Base-by-base conservation (phyloP, 2,888 invertebrate species). In the Anarsia innoxiella region DNA sequence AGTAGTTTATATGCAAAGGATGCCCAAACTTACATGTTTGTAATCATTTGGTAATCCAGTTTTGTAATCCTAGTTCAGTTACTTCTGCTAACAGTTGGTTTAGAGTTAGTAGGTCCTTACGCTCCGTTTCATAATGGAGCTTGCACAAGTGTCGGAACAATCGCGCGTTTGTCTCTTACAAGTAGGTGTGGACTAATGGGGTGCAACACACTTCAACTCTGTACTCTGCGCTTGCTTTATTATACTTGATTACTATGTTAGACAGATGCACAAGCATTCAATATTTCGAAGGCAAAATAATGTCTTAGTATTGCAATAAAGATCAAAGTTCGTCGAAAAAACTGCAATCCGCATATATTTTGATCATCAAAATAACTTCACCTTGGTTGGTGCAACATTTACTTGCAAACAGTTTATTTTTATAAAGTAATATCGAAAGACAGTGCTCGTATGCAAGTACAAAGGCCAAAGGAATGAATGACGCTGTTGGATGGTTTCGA, bases 401-500 rank as follows among this genome's bases (percentile, higher is more conserved):
- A 32, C 23, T 9, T 32, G 19, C 12, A 30, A 32, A 32, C 35
- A 27, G 25, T 29, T 36, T 36, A 40, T 31, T 31, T 32, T 12
- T 33, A n/a, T 33, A 33, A 25, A 33, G 25, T 33, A 14, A 33
- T 33, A 33, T 38, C 23, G 41, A 34, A 56, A 52, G 46, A 46
- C 48, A 47, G 51, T 54, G 53, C 58, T 48, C 46, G 51, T 52
- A 58, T 52, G 59, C 59, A 61, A 69, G 66, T 65, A 67, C 63
- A 56, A 60, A 68, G 64, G 62, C 59, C 57, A 50, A 56, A 64
- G 70, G 70, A 74, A 73, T 64, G 69, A 72, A 72, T 80, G 82
- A 80, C 80, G 78, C 71, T 74, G n/a, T n/a, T n/a, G 78, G 71
- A 71, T 64, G 66, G 66, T 84, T 82, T 82, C 84, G 83, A 84